These are phyloP conservation scores for Scalopus aquaticus DNA, from an alignment of 2,113 vertebrate species.

Conservation along the genomic window DNA sequence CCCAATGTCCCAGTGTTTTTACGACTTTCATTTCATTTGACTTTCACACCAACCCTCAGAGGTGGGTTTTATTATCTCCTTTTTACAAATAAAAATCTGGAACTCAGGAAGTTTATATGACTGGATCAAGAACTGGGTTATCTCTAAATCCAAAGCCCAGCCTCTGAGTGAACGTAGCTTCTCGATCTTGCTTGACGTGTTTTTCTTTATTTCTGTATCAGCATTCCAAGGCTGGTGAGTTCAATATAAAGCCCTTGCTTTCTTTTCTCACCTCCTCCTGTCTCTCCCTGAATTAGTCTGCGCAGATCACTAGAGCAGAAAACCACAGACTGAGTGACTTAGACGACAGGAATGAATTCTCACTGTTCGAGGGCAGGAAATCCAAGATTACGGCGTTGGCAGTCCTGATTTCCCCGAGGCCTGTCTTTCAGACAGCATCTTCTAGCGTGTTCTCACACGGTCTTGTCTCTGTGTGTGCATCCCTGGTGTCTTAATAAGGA, in stretches of 20 bases:
- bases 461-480: background rate
- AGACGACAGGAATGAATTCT: background rate
- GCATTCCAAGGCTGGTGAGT: background rate
- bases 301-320: background rate
- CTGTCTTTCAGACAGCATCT: too few relatives aligned
- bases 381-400: background rate
- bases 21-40: background rate
- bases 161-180: background rate
- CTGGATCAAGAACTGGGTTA: background rate
- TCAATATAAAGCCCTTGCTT: background rate
- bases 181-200: background rate
- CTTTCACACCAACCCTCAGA: background rate
- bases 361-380: background rate
- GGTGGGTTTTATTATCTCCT: background rate
- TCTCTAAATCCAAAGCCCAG: background rate
- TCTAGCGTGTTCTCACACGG: rapidly evolving
- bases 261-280: background rate
- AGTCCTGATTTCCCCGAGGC: background rate
- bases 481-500: too few relatives aligned
- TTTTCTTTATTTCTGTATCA: too few relatives aligned
- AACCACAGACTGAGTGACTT: background rate
- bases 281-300: background rate
- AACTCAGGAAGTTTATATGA: background rate
- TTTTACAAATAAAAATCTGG: conserved; percentile 64
- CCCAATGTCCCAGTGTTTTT: too few relatives aligned